Percentiles rank a stretch among this genome's conserved stretches.
phyloP scores from a whole-genome alignment of 2,797 vertebrate genomes.

The Siniperca obscura region DNA sequence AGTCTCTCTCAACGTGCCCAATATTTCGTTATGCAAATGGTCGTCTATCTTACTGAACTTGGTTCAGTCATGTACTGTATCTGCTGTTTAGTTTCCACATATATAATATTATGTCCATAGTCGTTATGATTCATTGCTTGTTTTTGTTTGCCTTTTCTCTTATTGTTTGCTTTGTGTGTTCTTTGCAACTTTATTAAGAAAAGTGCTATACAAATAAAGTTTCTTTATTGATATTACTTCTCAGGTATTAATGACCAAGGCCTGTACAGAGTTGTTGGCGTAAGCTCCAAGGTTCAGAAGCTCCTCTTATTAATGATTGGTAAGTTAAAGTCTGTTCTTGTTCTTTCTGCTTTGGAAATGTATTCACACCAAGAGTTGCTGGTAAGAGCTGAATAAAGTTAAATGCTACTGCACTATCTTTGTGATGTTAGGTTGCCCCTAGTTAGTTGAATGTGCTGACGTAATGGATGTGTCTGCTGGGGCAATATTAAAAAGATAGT shows the following conservation, averaged over 20 bases:
- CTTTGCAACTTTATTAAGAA: neutral
- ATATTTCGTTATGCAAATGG: constrained; percentile 12
- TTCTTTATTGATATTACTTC: constrained; percentile 14
- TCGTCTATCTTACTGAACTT: neutral
- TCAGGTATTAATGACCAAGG: constrained; percentile 98
- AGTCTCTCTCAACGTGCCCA: neutral
- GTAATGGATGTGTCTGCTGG: constrained; percentile 38
- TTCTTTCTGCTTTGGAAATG: constrained; percentile 25
- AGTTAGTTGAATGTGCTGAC: constrained; percentile 48
- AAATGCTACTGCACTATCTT: constrained; percentile 36
- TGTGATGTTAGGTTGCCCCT: constrained; percentile 37
- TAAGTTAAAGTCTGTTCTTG: constrained; percentile 79
- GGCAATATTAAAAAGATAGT: constrained; percentile 53
- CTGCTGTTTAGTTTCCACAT: neutral
- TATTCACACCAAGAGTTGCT: constrained; percentile 14
- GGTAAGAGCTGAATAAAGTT: constrained; percentile 23
- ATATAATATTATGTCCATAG: neutral
- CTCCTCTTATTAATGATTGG: constrained; percentile 96
- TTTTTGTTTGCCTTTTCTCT: neutral
- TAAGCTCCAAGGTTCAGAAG: constrained; percentile 99
- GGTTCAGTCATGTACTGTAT: neutral
- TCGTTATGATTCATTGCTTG: neutral
- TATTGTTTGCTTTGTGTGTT: neutral
- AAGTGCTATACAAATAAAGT: neutral
- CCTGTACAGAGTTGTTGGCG: constrained; percentile 97